A percentile compares a stretch with the other conserved stretches of the same genome.
phyloP scores from a whole-genome alignment of 2,113 vertebrate genomes.

The Myodes glareolus region DNA sequence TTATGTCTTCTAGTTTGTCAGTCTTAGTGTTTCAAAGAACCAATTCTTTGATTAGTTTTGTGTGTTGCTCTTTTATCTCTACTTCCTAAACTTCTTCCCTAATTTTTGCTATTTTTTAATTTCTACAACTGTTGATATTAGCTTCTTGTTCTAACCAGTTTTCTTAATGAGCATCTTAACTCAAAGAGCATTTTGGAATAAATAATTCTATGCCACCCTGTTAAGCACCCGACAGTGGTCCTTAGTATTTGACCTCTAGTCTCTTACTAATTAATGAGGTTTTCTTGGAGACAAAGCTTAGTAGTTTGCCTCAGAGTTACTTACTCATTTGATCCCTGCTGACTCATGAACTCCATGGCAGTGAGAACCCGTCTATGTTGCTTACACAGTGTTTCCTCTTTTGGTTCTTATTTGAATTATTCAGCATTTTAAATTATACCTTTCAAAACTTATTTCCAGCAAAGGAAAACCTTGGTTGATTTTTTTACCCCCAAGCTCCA shows the following conservation, averaged over 20 bases:
- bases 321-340: not conserved
- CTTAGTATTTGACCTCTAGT: not conserved
- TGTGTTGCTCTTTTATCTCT: not conserved
- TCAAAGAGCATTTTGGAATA: not conserved
- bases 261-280: not conserved
- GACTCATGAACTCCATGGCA: not conserved
- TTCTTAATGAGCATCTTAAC: not conserved
- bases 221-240: accelerated
- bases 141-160: not conserved
- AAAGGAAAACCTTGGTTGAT: not conserved
- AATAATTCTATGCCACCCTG: not conserved
- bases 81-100: not conserved
- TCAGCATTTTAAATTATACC: not conserved
- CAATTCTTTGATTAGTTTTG: not conserved
- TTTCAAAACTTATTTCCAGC: not conserved
- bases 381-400: not conserved
- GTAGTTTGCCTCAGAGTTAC: not conserved
- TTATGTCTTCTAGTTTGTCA: not conserved
- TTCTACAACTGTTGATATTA: not conserved
- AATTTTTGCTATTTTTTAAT: not conserved
- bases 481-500: not conserved
- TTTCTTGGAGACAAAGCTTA: not conserved
- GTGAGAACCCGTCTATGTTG: not conserved
- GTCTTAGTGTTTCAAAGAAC: not conserved
- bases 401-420: not conserved